Evolutionary conservation across 2,888 invertebrate species (phyloP).

Genomic region (Leptopterna dolabrata): DNA sequence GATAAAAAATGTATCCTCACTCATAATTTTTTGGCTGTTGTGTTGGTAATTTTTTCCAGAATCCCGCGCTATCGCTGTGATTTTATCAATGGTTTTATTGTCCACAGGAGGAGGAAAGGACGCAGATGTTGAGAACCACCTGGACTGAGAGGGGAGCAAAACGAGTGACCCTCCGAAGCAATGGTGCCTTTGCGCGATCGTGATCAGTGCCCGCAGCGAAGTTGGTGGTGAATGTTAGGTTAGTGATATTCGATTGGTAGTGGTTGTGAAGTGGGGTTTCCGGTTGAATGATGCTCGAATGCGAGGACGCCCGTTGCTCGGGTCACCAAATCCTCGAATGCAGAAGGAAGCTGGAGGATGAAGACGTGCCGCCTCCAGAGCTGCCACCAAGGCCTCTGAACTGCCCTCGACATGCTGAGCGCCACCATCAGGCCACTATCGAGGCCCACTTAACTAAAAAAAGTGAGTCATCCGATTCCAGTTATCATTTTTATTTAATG

Average conservation of each 20-base stretch:
- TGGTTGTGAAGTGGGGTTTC: not conserved
- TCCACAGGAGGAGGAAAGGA: slow-evolving; percentile 1
- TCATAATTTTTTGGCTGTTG: not conserved
- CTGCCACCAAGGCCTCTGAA: slow-evolving; percentile 70
- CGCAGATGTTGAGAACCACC: slow-evolving; percentile 4
- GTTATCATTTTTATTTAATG: not conserved
- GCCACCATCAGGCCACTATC: slow-evolving; percentile 55
- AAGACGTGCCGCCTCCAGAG: slow-evolving; percentile 68
- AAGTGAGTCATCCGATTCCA: slow-evolving; percentile 51
- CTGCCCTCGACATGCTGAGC: slow-evolving; percentile 66
- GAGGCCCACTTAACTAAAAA: slow-evolving; percentile 59
- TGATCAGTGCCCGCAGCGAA: not conserved
- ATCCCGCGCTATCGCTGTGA: not conserved
- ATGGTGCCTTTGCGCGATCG: not conserved
- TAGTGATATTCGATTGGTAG: not conserved
- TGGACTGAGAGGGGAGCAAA: not conserved
- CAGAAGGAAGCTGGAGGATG: slow-evolving; percentile 57
- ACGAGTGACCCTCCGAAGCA: not conserved
- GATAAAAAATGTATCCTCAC: no score
- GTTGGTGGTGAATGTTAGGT: not conserved
- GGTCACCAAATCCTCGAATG: slow-evolving; percentile 53
- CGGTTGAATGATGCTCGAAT: slow-evolving; percentile 37
- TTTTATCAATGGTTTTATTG: not conserved
- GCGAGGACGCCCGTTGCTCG: slow-evolving; percentile 46
- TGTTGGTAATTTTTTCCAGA: not conserved